A percentile compares a stretch with the other conserved stretches of the same genome.
These are phyloP conservation scores for Eolophus roseicapilla DNA, from an alignment of 2,113 vertebrate genomes.

Conservation along the genomic window DNA sequence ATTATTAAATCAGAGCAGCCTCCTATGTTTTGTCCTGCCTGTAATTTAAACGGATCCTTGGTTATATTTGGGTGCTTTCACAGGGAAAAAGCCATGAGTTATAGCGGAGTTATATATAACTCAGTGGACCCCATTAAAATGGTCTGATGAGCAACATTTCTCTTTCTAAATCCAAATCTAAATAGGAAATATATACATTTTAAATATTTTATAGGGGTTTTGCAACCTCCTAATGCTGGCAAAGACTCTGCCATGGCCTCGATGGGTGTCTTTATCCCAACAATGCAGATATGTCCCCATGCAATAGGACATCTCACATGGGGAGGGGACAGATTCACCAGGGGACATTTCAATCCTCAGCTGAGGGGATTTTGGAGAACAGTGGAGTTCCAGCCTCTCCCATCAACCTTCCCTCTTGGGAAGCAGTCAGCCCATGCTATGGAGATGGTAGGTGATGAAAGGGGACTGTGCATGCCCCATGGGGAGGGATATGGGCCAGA, in stretches of 20 bases:
- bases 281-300: neutral
- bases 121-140: neutral
- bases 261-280: neutral
- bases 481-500: neutral
- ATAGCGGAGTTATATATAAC: neutral
- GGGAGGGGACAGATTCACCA: neutral
- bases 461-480: too few relatives aligned
- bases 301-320: rapidly evolving
- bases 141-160: neutral
- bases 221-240: neutral
- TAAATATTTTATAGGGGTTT: neutral
- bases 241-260: rapidly evolving
- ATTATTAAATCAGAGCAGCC: neutral
- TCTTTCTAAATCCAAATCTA: neutral
- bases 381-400: neutral
- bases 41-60: neutral
- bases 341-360: neutral
- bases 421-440: rapidly evolving
- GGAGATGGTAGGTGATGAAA: rapidly evolving
- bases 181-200: neutral
- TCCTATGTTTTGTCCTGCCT: neutral
- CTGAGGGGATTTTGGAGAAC: neutral
- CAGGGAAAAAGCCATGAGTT: neutral
- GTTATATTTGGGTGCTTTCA: neutral
- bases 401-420: neutral